phyloP scores from a whole-genome alignment of 2,888 invertebrate genomes.

The Macrosiphum euphorbiae region DNA sequence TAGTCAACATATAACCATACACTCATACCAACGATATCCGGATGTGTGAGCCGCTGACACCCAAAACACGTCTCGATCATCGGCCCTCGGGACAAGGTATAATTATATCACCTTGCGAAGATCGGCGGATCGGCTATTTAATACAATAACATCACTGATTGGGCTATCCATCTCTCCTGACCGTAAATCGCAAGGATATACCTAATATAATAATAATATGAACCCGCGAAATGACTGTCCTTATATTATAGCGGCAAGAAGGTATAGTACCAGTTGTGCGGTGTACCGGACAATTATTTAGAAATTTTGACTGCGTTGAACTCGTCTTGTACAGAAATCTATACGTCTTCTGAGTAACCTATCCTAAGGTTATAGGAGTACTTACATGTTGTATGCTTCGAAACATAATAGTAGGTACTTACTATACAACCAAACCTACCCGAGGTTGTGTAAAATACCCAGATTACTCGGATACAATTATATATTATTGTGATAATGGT shows the following conservation, averaged over 20 bases:
- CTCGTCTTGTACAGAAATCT: too few species aligned
- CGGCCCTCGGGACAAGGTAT: background rate
- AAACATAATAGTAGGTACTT: background rate
- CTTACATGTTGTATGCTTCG: background rate
- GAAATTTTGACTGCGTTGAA: background rate
- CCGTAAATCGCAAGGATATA: background rate
- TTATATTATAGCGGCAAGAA: fast-evolving
- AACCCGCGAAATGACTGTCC: background rate
- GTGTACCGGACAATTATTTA: background rate
- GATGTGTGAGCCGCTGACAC: background rate
- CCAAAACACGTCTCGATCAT: background rate
- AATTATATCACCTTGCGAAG: background rate
- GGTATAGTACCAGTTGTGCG: background rate
- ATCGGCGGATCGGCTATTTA: background rate
- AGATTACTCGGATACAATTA: too few species aligned
- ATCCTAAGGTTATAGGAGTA: too few species aligned
- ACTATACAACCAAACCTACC: background rate
- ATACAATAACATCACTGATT: background rate
- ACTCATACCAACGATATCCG: background rate
- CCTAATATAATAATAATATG: too few species aligned
- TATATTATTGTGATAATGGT: too few species aligned
- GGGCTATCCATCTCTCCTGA: background rate
- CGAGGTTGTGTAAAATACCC: too few species aligned
- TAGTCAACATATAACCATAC: background rate
- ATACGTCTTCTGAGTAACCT: too few species aligned